These are phyloP conservation scores for Apogon hyalosoma DNA, from an alignment of 2,797 vertebrate genomes.

Conservation along the genomic window DNA sequence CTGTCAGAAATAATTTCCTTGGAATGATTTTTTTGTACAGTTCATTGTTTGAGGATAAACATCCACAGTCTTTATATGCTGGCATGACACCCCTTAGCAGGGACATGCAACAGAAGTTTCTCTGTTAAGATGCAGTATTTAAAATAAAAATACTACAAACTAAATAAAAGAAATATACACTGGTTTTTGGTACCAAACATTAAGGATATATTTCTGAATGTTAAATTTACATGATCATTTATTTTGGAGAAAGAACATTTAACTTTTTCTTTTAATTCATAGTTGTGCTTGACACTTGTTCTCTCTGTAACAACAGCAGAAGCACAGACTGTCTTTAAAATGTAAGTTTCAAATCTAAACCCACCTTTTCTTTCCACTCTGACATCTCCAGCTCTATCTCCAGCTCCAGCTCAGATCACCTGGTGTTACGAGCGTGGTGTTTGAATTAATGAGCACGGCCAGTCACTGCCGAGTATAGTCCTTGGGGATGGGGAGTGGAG, in stretches of 20 bases:
- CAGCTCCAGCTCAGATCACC: conserved; percentile 15
- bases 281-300: conserved; percentile 35
- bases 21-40: conserved; percentile 1
- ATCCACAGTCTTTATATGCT: background rate
- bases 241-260: background rate
- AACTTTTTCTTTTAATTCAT: conserved; percentile 7
- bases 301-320: conserved; percentile 6
- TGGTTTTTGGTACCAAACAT: background rate
- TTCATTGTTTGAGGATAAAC: conserved; percentile 18
- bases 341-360: conserved; percentile 5
- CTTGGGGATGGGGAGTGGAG: conserved; percentile 92
- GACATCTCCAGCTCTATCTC: background rate
- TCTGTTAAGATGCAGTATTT: background rate
- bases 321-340: background rate
- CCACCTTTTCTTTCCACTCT: conserved; percentile 9
- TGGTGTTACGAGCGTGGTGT: conserved; percentile 29
- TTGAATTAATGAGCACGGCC: conserved; percentile 65
- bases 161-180: background rate
- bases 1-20: conserved; percentile 1
- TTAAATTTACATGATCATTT: background rate
- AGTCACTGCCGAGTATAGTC: conserved; percentile 49
- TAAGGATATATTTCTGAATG: background rate
- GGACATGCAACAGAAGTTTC: background rate
- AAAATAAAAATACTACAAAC: background rate
- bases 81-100: background rate